Evolutionary conservation across 2,797 vertebrate species (phyloP).

Genomic region (Etheostoma nigrum): DNA sequence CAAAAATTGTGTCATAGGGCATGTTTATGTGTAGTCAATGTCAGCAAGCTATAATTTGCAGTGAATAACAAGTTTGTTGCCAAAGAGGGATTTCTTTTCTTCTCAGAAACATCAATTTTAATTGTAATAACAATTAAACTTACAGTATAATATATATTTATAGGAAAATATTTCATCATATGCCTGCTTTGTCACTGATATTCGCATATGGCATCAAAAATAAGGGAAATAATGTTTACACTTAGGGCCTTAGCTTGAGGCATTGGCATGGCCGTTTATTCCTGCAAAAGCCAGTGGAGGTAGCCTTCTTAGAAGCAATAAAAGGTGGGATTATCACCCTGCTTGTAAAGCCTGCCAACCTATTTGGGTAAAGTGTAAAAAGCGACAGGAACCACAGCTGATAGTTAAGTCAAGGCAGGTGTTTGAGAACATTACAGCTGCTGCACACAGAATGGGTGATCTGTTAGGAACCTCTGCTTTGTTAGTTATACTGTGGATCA

Average conservation of each 20-base stretch:
- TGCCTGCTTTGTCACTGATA: neutral
- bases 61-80: slow-evolving; percentile 14
- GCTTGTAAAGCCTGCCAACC: slow-evolving; percentile 82
- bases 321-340: slow-evolving; percentile 84
- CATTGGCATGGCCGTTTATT: slow-evolving; percentile 60
- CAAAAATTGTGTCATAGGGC: slow-evolving; percentile 39
- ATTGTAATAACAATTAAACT: neutral
- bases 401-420: slow-evolving; percentile 82
- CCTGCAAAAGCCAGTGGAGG: slow-evolving; percentile 62
- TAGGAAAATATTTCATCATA: neutral
- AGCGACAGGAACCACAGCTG: slow-evolving; percentile 76
- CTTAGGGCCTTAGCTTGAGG: slow-evolving; percentile 36
- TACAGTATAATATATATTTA: neutral
- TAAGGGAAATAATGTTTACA: neutral
- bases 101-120: neutral
- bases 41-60: slow-evolving; percentile 14
- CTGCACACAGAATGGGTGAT: slow-evolving; percentile 62
- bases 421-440: slow-evolving; percentile 78
- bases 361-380: slow-evolving; percentile 79
- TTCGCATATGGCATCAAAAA: neutral
- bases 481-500: slow-evolving; percentile 48
- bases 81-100: neutral
- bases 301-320: slow-evolving; percentile 81
- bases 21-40: slow-evolving; percentile 23
- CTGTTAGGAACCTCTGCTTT: slow-evolving; percentile 58